Conservation (phyloP, 2,113 vertebrate species). For the Leucopsar rothschildi region DNA sequence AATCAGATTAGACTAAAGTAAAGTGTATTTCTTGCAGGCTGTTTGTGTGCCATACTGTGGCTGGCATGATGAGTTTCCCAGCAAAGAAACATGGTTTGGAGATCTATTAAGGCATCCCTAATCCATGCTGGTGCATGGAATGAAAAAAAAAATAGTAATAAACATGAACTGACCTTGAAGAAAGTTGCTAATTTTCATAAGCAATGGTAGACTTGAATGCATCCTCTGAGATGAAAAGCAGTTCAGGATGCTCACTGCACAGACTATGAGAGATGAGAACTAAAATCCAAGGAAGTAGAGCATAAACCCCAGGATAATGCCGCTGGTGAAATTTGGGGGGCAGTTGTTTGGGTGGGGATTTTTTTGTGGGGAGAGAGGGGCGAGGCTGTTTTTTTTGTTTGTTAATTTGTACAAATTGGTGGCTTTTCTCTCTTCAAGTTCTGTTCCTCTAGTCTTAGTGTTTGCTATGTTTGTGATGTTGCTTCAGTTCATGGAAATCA, state of each 20-base stretch:
- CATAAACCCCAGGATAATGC: background rate
- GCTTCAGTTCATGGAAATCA: background rate
- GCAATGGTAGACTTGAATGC: background rate
- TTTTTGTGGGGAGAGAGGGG: accelerated
- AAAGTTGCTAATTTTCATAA: background rate
- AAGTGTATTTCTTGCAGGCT: background rate
- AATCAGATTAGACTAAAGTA: background rate
- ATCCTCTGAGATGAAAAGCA: background rate
- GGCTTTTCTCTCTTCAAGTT: background rate
- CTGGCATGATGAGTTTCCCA: background rate
- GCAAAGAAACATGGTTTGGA: background rate
- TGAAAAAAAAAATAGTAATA: background rate
- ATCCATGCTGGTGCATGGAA: background rate
- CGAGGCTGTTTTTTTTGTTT: background rate
- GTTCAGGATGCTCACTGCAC: background rate
- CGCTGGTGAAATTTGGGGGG: background rate
- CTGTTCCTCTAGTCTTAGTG: background rate
- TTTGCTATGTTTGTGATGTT: background rate
- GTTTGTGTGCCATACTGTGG: background rate
- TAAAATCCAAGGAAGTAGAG: background rate
- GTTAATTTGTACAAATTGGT: background rate
- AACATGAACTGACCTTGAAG: background rate
- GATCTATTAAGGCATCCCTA: background rate
- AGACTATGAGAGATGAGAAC: background rate
- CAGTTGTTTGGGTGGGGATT: background rate